Conservation (phyloP, 2,797 vertebrate genomes). For the Semotilus atromaculatus region DNA sequence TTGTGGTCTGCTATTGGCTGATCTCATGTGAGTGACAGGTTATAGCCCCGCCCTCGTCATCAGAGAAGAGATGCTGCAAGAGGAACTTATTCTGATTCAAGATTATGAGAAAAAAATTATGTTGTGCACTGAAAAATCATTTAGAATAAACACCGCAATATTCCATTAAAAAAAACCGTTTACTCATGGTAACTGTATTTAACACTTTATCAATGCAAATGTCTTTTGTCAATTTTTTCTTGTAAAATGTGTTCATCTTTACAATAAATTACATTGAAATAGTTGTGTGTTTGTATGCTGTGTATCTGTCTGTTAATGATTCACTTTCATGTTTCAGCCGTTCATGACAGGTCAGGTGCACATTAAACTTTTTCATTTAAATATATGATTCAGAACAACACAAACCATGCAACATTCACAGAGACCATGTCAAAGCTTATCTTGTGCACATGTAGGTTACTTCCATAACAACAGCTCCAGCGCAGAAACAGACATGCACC, state of each 20-base stretch:
- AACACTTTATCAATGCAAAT: too few species aligned
- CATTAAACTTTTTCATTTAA: neutral
- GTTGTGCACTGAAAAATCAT: too few species aligned
- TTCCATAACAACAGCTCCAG: neutral
- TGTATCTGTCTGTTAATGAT: neutral
- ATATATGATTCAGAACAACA: neutral
- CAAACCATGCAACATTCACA: neutral
- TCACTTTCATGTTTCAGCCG: neutral
- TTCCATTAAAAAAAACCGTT: too few species aligned
- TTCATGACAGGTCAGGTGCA: constrained; percentile 1
- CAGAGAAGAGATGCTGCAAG: neutral
- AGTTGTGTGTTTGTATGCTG: neutral
- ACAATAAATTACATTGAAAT: too few species aligned
- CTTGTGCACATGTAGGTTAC: neutral
- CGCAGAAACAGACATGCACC: neutral
- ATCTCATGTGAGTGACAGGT: too few species aligned
- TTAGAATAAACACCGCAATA: too few species aligned
- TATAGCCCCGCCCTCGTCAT: neutral
- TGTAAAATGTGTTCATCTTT: neutral
- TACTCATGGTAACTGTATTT: too few species aligned
- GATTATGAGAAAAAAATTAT: neutral
- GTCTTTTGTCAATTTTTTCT: neutral
- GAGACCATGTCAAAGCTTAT: neutral
- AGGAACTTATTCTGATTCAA: neutral
- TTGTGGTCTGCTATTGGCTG: too few species aligned